Evolutionary conservation across 30 jellyfish, hydroid and myxozoan genomes (phyloP), one percentile per base, ranked within the genome.

Genomic region (Mastigias papua): DNA sequence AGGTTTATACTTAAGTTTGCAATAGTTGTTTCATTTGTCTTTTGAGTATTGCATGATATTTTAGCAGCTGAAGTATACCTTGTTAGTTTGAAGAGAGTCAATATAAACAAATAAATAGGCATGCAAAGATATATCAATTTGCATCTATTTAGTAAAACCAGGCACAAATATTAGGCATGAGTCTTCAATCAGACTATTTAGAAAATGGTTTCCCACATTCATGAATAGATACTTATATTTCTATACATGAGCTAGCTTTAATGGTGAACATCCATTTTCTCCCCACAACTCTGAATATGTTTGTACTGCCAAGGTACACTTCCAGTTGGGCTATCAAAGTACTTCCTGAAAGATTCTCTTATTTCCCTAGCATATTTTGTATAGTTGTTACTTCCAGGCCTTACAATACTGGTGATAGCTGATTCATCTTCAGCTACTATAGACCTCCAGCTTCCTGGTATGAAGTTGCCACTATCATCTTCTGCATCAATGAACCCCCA

Each of bases 391-490:
- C 46, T 73, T 15, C 64, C 31, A 35, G 23, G 34, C 57, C 42
- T 33, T 54, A 80, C 19, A 27, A 23, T 48, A 33, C 25, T 30
- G 54, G 7, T 42, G 54, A 42, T 42, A 28, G 29, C 22, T 2
- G 65, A 78, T 29, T 31, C 49, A n/a, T 69, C 32, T n/a, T 67
- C 91, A 60, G 73, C 60, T 0, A 31, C 69, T 15, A 26, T 88
- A 0, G 70, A 17, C 34, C 92, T 61, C 97, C 93, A 89, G 60
- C 75, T 28, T 34, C 96, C 97, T n/a, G 82, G 75, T n/a, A 69
- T 50, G 32, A 89, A 32, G 34, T 70, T 63, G 20, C 97, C 89
- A 15, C 58, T 10, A 21, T 49, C 84, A 78, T 78, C 73, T 68
- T 76, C 84, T 69, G 93, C 34, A 51, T 84, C 93, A 1, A 86